Evolutionary conservation across 35 echinoderm and acorn worm genomes (phyloP).

Genomic region (Ophiothrix spiculata): DNA sequence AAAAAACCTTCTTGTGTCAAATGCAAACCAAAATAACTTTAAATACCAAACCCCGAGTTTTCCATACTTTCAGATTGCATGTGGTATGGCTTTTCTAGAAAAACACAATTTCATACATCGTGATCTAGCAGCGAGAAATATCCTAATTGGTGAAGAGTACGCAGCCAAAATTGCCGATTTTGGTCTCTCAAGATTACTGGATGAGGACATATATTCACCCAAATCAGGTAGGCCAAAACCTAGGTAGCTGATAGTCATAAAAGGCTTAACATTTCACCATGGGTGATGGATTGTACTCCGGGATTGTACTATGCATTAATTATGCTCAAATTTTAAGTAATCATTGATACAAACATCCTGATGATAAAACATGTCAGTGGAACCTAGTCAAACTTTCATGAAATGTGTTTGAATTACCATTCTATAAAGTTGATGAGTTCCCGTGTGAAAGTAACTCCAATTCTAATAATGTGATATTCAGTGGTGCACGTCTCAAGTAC

Average conservation of each 20-base stretch:
- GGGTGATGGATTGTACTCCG: neutral
- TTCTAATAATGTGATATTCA: no score
- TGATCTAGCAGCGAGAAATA: constrained; percentile 62
- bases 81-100: neutral
- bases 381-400: neutral
- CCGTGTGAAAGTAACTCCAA: no score
- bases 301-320: neutral
- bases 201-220: neutral
- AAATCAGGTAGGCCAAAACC: neutral
- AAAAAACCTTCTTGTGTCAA: no score
- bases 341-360: neutral
- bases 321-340: neutral
- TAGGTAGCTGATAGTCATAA: neutral
- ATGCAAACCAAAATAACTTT: no score
- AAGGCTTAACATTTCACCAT: neutral
- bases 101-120: constrained; percentile 33
- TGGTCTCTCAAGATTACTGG: constrained; percentile 39
- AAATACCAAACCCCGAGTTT: no score
- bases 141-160: constrained; percentile 36
- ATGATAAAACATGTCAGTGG: neutral
- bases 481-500: no score
- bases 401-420: neutral
- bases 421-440: no score
- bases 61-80: neutral
- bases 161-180: constrained; percentile 59